Evolutionary conservation across 2,797 vertebrate species (phyloP).

Genomic region (Holocentrus rufus): DNA sequence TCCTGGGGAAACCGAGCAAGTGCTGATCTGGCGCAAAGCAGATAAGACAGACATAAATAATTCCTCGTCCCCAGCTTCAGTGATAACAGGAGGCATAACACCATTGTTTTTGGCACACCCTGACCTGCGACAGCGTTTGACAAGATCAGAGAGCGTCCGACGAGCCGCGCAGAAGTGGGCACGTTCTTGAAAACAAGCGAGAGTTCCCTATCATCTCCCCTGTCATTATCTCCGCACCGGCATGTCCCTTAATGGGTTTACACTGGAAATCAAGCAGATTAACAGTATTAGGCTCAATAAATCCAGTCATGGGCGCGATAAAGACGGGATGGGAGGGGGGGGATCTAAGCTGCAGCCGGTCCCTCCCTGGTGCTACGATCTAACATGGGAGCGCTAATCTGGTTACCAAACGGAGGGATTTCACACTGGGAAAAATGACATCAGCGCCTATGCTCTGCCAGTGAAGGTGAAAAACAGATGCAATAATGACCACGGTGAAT

Average conservation of each 20-base stretch:
- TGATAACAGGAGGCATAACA: conserved; percentile 67
- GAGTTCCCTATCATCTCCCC: conserved; percentile 42
- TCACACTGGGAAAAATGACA: conserved; percentile 58
- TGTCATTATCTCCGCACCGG: conserved; percentile 59
- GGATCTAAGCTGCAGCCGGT: conserved; percentile 56
- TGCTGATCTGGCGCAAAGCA: conserved; percentile 55
- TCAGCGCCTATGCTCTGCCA: conserved; percentile 38
- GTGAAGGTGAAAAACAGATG: conserved; percentile 64
- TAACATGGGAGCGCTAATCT: conserved; percentile 70
- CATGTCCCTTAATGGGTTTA: conserved; percentile 72
- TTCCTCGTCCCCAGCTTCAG: conserved; percentile 49
- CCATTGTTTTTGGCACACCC: conserved; percentile 73
- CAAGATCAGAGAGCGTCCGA: conserved; percentile 70
- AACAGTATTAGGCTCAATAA: conserved; percentile 71
- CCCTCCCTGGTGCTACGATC: conserved; percentile 59
- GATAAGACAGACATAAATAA: conserved; percentile 78
- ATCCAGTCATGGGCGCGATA: conserved; percentile 69
- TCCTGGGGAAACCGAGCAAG: conserved; percentile 53
- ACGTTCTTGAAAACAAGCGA: conserved; percentile 53
- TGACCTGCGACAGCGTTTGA: conserved; percentile 71
- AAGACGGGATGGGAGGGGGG: conserved; percentile 53
- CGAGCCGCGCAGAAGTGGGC: conserved; percentile 40
- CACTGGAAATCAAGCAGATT: conserved; percentile 73
- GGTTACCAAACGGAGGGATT: conserved; percentile 63
- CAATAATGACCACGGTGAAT: conserved; percentile 35